Evolutionary conservation across 2,797 vertebrate species (phyloP), one percentile per base, ranked within the genome.

Genomic region (Eremophila alpestris): DNA sequence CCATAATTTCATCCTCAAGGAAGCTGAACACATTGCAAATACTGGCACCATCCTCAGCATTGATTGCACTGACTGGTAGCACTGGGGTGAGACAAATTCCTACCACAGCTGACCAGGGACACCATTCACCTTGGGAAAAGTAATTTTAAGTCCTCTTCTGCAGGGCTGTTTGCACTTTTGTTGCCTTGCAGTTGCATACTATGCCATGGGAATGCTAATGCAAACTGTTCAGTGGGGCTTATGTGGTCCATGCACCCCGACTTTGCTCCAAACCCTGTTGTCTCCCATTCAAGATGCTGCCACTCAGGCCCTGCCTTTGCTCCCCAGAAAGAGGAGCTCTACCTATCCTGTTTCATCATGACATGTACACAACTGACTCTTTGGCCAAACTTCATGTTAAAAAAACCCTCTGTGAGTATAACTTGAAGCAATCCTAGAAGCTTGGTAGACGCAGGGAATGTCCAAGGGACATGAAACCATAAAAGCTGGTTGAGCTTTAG

Each of bases 361-460:
- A 55, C 36, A 32, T 2, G 1, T 23, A 45, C 13, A 7, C 20
- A 83, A 9, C 21, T n/a, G 88, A 77, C 21, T 85, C 68, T 90
- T 71, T 63, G 65, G 85, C 83, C 78, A 92, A 89, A 92, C 20
- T 62, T 93, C 46, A 87, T 45, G 29, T 41, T 32, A 16, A 83
- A 74, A 91, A 94, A 96, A 89, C 1, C 26, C 54, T n/a, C 48
- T 83, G 59, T 48, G 73, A 40, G 3, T n/a, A 49, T 76, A 63
- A 63, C 84, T 93, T 93, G 87, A 77, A 92, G 79, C 64, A 94
- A 67, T 93, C 55, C 32, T 29, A 60, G 51, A 56, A 81, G 78
- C 68, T 80, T 76, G 45, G 56, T 80, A 40, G 87, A 85, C 90
- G 49, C 70, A 93, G 67, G 46, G n/a, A 78, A 87, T 41, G 74